A percentile compares a stretch with the other conserved stretches of the same genome.
Conservation (phyloP, 2,888 invertebrate genomes). For the Eremobia ochroleuca region DNA sequence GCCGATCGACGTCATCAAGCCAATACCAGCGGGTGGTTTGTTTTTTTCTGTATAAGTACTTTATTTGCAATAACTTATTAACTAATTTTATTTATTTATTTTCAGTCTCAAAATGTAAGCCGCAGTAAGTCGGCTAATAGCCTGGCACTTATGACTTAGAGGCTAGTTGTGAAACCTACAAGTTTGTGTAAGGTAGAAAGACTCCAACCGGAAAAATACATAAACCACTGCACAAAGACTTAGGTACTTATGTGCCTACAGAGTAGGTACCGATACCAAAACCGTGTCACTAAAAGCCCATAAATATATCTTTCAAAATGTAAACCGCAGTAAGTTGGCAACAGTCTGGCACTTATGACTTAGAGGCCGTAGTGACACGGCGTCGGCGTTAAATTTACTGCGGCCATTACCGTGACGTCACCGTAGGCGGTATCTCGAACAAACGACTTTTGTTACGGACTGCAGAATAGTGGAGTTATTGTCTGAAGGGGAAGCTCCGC, state of each 20-base stretch:
- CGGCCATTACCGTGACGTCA: conserved; percentile 72
- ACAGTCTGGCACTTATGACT: conserved; percentile 67
- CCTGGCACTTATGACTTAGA: not conserved
- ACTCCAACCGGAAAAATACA: not conserved
- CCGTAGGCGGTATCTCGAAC: conserved; percentile 72
- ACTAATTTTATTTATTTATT: not conserved
- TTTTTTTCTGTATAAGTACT: not conserved
- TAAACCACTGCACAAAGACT: too few relatives aligned
- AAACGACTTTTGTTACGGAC: conserved; percentile 74
- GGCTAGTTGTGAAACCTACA: not conserved
- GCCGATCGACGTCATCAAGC: too few relatives aligned
- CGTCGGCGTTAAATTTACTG: conserved; percentile 76
- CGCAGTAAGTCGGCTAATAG: not conserved
- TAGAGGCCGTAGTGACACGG: conserved; percentile 68
- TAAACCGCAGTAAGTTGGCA: conserved; percentile 69
- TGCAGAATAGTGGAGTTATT: conserved; percentile 66
- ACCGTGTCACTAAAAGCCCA: conserved; percentile 33
- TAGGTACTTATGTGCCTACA: not conserved
- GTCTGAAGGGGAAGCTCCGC: conserved; percentile 44
- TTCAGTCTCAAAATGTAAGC: not conserved
- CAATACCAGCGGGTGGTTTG: too few relatives aligned
- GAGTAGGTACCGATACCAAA: not conserved
- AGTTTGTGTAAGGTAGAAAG: not conserved
- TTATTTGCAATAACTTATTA: not conserved
- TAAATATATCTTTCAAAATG: conserved; percentile 66